Percentiles rank a stretch among this genome's conserved stretches.
phyloP scores from a whole-genome alignment of 2,113 vertebrate species.

The Rostratula benghalensis region DNA sequence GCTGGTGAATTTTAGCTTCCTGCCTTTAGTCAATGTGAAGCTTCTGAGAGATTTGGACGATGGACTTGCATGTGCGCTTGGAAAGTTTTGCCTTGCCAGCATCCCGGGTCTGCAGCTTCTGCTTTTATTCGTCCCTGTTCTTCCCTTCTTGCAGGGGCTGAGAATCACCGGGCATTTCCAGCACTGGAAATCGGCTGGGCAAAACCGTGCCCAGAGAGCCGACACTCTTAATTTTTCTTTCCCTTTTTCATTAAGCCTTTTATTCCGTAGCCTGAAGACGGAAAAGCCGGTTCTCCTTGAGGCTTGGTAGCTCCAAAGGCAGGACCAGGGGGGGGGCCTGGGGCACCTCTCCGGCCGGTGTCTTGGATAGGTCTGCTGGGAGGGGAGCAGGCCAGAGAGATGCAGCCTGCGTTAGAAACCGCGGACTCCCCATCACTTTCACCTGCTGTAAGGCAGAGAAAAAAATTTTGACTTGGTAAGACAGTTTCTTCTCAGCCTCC shows the following conservation, averaged over 20 bases:
- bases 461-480: background rate
- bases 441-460: background rate
- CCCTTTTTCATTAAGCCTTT: background rate
- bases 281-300: background rate
- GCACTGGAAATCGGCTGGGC: background rate
- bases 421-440: background rate
- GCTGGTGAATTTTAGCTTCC: background rate
- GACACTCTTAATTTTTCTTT: background rate
- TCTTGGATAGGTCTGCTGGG: background rate
- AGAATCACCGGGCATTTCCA: background rate
- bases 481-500: background rate
- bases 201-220: background rate
- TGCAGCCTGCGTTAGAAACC: background rate
- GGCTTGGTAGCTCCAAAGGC: background rate
- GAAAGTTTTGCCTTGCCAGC: background rate
- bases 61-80: accelerated
- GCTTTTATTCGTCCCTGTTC: background rate
- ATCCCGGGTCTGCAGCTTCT: background rate
- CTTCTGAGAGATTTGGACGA: background rate
- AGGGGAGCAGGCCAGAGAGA: background rate
- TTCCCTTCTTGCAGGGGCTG: background rate
- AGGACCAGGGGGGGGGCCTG: background rate
- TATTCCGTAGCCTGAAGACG: background rate
- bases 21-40: background rate
- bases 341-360: background rate